Percentiles rank a stretch among this genome's conserved stretches.
phyloP scores from a whole-genome alignment of 1,140 invertebrate genomes.

The Vollenhovia emeryi region DNA sequence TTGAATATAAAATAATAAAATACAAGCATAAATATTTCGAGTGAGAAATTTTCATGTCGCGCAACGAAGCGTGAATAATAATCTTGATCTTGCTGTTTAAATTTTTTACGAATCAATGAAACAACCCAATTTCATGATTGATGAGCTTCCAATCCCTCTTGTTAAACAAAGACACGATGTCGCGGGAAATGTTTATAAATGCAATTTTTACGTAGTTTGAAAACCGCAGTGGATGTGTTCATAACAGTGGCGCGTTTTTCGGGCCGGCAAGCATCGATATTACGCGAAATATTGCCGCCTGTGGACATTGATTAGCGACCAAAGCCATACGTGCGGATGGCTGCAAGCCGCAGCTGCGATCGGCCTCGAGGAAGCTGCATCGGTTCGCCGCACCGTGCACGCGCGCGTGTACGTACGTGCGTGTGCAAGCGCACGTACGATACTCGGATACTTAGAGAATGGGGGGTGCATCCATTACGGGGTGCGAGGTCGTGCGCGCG shows the following conservation, averaged over 20 bases:
- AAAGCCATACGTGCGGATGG: slow-evolving; percentile 43
- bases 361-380: slow-evolving; percentile 45
- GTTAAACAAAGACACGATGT: neutral
- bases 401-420: neutral
- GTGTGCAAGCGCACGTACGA: slow-evolving; percentile 19
- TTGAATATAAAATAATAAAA: slow-evolving; percentile 49
- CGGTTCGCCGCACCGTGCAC: slow-evolving; percentile 16
- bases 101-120: neutral
- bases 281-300: slow-evolving; percentile 66
- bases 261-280: slow-evolving; percentile 63
- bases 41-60: neutral
- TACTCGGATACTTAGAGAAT: slow-evolving; percentile 53
- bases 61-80: neutral
- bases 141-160: neutral
- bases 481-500: slow-evolving; percentile 12
- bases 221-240: no score
- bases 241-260: slow-evolving; percentile 28
- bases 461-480: slow-evolving; percentile 61
- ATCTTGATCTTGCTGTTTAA: neutral
- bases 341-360: slow-evolving; percentile 59
- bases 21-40: neutral
- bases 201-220: neutral
- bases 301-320: slow-evolving; percentile 63
- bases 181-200: neutral
- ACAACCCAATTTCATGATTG: neutral